These are phyloP conservation scores for Pygoscelis adeliae DNA, from an alignment of 2,113 vertebrate genomes.

Conservation along the genomic window DNA sequence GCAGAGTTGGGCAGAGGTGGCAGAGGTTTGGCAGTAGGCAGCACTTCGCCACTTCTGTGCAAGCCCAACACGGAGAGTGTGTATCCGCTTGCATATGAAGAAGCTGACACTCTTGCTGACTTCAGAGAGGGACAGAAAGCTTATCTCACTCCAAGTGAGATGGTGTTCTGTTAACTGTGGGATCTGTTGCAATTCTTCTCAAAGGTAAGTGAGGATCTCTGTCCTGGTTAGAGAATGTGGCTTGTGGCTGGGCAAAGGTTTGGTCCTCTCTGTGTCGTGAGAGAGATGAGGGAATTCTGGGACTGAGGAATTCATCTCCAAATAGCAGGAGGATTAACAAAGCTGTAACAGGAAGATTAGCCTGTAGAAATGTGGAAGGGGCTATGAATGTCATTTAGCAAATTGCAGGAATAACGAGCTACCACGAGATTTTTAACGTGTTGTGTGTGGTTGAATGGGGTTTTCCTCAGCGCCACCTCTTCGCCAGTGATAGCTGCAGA, in stretches of 20 bases:
- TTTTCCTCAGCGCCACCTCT: not conserved
- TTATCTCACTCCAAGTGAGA: not conserved
- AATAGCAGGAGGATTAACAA: not conserved
- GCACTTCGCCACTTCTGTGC: not conserved
- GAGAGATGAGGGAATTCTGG: not conserved
- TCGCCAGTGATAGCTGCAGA: not conserved
- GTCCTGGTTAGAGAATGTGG: not conserved
- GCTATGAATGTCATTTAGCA: not conserved
- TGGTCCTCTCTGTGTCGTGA: not conserved
- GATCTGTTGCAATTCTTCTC: not conserved
- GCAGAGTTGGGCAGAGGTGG: not conserved
- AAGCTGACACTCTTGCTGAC: not conserved
- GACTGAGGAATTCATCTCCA: not conserved
- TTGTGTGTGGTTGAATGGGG: not conserved
- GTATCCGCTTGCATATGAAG: not conserved
- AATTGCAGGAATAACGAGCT: not conserved
- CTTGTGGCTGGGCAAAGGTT: not conserved
- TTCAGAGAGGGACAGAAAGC: not conserved
- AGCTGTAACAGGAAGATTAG: not conserved
- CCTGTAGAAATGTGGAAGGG: not conserved
- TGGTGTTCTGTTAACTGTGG: not conserved
- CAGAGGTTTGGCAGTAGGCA: not conserved
- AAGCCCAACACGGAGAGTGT: not conserved
- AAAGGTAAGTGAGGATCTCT: constrained; percentile 4
- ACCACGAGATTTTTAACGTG: not conserved